Evolutionary conservation across 2,113 vertebrate genomes (phyloP).

Genomic region (Oceanodroma tethys): DNA sequence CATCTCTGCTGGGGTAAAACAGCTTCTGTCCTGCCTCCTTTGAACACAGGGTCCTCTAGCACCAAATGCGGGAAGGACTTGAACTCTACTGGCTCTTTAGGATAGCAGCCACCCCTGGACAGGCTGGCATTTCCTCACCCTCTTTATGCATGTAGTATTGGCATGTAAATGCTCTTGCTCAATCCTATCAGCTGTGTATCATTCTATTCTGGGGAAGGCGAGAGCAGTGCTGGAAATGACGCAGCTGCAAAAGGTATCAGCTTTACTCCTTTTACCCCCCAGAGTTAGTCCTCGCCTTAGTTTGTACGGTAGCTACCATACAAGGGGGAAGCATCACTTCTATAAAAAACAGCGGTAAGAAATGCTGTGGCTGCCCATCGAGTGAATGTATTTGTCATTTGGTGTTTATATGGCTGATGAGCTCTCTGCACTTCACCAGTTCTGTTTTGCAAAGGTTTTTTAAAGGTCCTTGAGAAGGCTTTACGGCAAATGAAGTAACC

Average conservation of each 20-base stretch:
- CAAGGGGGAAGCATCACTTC: neutral
- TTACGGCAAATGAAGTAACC: neutral
- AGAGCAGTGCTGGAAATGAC: neutral
- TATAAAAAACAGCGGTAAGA: neutral
- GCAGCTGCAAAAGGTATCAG: neutral
- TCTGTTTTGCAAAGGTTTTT: neutral
- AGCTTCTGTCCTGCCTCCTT: neutral
- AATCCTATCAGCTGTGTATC: neutral
- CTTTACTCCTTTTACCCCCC: neutral
- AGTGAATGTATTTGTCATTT: neutral
- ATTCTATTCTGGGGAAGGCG: slow-evolving; percentile 28
- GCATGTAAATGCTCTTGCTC: neutral
- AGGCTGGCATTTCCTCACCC: neutral
- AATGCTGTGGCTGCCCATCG: neutral
- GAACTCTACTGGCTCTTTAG: neutral
- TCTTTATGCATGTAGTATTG: neutral
- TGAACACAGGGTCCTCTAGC: neutral
- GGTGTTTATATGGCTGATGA: neutral
- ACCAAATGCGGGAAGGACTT: neutral
- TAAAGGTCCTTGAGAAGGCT: slow-evolving; percentile 15
- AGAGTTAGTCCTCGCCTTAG: neutral
- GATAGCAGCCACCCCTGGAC: neutral
- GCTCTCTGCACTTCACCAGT: neutral
- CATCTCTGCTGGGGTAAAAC: neutral
- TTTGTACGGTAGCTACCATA: fast-evolving